Evolutionary conservation across 2,888 invertebrate genomes (phyloP).

Genomic region (Lepidochitona cinerea): DNA sequence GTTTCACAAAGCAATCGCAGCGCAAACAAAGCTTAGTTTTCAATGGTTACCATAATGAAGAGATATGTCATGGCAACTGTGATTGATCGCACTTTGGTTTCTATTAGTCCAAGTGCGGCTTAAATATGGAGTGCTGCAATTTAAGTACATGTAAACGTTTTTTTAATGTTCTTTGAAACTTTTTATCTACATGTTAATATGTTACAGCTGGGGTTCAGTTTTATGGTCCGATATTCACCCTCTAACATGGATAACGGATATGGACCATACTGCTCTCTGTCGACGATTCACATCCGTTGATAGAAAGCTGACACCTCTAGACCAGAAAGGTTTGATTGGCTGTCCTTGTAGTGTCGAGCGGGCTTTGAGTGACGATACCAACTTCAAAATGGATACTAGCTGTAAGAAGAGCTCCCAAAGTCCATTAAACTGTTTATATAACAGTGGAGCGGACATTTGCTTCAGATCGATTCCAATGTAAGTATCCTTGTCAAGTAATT

Average conservation of each 20-base stretch:
- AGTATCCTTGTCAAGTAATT: too few species aligned
- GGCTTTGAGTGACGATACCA: not conserved
- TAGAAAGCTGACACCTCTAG: not conserved
- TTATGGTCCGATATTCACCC: not conserved
- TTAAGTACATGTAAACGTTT: too few species aligned
- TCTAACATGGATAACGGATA: not conserved
- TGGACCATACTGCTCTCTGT: not conserved
- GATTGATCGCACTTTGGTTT: too few species aligned
- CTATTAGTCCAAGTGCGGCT: too few species aligned
- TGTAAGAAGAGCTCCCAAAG: not conserved
- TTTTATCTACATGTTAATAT: not conserved
- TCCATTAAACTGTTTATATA: not conserved
- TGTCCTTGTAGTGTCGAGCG: not conserved
- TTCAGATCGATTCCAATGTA: constrained; percentile 2
- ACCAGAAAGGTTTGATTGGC: not conserved
- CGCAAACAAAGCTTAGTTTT: too few species aligned
- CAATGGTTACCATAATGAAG: too few species aligned
- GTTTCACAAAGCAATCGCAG: too few species aligned
- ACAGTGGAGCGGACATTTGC: not conserved
- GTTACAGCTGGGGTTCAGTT: not conserved
- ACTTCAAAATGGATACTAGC: not conserved
- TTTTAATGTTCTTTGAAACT: too few species aligned
- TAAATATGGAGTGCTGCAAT: too few species aligned
- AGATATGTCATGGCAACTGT: too few species aligned
- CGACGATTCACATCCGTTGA: not conserved